A percentile compares a stretch with the other conserved stretches of the same genome.
phyloP scores from a whole-genome alignment of 1,140 invertebrate genomes.

The Lineus longissimus region DNA sequence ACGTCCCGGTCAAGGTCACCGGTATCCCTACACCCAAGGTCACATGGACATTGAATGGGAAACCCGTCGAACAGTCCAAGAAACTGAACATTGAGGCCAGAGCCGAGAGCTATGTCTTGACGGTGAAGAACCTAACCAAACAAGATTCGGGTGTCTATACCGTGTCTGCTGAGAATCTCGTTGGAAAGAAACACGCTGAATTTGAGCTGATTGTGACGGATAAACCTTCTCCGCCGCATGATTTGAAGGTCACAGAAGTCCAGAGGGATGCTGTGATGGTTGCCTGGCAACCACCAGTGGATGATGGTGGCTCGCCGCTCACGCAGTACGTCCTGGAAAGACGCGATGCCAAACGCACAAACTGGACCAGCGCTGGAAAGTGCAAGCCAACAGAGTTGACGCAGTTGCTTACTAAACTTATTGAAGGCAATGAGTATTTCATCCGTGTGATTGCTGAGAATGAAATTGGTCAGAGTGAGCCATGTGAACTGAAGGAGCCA shows the following conservation, averaged over 20 bases:
- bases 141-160: slow-evolving; percentile 80
- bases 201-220: slow-evolving; percentile 41
- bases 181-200: slow-evolving; percentile 38
- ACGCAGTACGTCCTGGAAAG: slow-evolving; percentile 50
- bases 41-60: slow-evolving; percentile 61
- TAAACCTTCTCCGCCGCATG: slow-evolving; percentile 44
- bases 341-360: slow-evolving; percentile 32
- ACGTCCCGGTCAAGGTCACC: slow-evolving; percentile 65
- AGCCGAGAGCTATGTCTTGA: slow-evolving; percentile 33
- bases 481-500: slow-evolving; percentile 67
- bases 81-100: slow-evolving; percentile 29
- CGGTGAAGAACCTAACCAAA: slow-evolving; percentile 74
- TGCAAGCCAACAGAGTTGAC: slow-evolving; percentile 40
- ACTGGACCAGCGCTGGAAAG: slow-evolving; percentile 34
- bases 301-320: slow-evolving; percentile 50
- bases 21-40: slow-evolving; percentile 80
- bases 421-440: slow-evolving; percentile 90
- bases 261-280: slow-evolving; percentile 76
- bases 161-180: slow-evolving; percentile 40
- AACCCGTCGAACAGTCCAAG: slow-evolving; percentile 26
- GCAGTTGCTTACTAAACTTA: slow-evolving; percentile 81
- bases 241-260: slow-evolving; percentile 56
- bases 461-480: slow-evolving; percentile 83
- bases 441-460: slow-evolving; percentile 95
- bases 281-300: slow-evolving; percentile 50